Percentiles rank a stretch among this genome's conserved stretches.
Conservation (phyloP, 2,113 vertebrate species). For the Holacanthus passer region DNA sequence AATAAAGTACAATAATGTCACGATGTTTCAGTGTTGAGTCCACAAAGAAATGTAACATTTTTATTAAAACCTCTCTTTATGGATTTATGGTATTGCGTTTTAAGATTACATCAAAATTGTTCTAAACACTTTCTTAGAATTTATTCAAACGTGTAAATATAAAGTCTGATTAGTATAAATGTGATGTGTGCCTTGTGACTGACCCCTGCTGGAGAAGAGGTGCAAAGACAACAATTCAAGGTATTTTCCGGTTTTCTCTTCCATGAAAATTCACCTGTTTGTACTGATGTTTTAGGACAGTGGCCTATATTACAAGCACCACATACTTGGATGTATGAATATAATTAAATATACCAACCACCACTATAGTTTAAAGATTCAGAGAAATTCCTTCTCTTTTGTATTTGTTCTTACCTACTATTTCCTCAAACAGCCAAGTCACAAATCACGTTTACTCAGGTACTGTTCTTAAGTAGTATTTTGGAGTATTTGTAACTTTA, state of each 20-base stretch:
- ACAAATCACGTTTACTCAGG: too few species aligned
- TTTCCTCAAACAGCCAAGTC: too few species aligned
- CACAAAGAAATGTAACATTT: not conserved
- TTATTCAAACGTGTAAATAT: not conserved
- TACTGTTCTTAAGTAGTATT: too few species aligned
- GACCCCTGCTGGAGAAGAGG: slow-evolving; percentile 57
- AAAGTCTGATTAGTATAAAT: not conserved
- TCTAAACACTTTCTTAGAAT: not conserved
- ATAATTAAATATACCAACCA: too few species aligned
- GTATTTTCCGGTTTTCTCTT: not conserved
- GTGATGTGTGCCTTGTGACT: slow-evolving; percentile 7
- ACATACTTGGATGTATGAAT: too few species aligned
- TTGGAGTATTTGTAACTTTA: too few species aligned
- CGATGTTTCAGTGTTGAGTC: not conserved
- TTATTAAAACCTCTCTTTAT: not conserved
- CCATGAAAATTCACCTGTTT: not conserved
- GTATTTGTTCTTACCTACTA: not conserved
- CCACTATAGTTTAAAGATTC: not conserved
- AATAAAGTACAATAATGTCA: not conserved
- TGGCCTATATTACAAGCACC: not conserved
- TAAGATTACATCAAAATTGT: not conserved
- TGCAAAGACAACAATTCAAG: not conserved
- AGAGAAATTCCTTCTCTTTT: not conserved
- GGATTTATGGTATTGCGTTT: not conserved
- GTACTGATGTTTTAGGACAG: not conserved